These are phyloP conservation scores for Toxotes lorentzi DNA, from an alignment of 2,797 vertebrate genomes.

Conservation along the genomic window DNA sequence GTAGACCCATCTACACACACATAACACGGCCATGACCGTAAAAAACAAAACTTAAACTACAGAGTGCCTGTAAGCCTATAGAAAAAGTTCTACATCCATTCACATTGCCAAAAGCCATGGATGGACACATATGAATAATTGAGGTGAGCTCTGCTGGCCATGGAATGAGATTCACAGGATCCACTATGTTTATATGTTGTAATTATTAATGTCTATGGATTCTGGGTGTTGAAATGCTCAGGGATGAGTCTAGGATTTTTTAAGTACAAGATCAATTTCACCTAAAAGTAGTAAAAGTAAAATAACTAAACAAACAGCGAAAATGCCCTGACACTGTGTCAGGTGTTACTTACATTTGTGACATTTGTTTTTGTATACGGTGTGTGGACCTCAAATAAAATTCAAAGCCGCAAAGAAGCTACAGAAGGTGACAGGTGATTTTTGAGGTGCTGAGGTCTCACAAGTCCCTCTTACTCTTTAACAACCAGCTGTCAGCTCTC, in stretches of 20 bases:
- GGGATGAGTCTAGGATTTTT: too few relatives aligned
- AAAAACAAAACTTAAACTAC: not conserved
- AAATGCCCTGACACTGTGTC: too few relatives aligned
- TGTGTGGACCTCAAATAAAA: not conserved
- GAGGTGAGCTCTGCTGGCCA: too few relatives aligned
- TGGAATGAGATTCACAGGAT: too few relatives aligned
- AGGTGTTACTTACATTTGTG: too few relatives aligned
- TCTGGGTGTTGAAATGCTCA: too few relatives aligned
- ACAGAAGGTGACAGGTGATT: conserved; percentile 12
- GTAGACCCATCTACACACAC: not conserved
- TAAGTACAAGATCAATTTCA: too few relatives aligned
- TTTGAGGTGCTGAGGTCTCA: not conserved
- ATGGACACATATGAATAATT: not conserved
- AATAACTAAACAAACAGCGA: too few relatives aligned
- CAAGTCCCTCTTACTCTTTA: conserved; percentile 22
- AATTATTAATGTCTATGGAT: too few relatives aligned
- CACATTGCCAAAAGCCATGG: not conserved
- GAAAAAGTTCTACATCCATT: not conserved
- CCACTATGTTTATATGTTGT: too few relatives aligned
- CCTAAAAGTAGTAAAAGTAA: too few relatives aligned
- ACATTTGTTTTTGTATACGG: too few relatives aligned
- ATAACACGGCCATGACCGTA: not conserved
- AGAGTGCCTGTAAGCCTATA: not conserved
- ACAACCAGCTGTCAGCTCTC: conserved; percentile 46
- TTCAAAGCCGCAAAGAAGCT: not conserved